Percentiles rank a stretch among this genome's conserved stretches.
Conservation (phyloP, 2,797 vertebrate genomes). For the Poeciliopsis gracilis region DNA sequence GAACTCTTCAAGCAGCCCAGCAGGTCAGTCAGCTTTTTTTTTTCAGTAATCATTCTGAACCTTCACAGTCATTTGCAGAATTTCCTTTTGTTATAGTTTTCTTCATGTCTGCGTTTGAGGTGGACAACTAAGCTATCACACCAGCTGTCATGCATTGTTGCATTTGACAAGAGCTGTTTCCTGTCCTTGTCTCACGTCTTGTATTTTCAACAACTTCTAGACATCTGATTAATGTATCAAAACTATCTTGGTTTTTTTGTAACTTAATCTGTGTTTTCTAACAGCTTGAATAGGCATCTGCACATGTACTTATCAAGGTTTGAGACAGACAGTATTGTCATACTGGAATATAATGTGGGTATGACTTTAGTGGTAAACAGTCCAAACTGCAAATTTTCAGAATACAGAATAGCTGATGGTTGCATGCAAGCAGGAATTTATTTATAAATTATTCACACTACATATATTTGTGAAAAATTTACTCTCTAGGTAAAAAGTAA, state of each 20-base stretch:
- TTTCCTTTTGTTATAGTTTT: not conserved
- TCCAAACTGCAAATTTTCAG: not conserved
- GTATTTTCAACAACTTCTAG: not conserved
- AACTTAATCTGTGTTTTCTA: not conserved
- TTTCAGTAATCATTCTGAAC: not conserved
- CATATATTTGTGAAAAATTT: not conserved
- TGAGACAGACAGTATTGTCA: not conserved
- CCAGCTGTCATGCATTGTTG: constrained; percentile 10
- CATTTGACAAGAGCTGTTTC: not conserved
- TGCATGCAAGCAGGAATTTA: not conserved
- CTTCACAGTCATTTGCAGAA: not conserved
- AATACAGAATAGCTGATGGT: not conserved
- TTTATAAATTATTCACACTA: constrained; percentile 1
- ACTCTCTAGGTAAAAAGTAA: not conserved
- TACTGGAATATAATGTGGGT: not conserved
- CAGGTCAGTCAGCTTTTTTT: constrained; percentile 67
- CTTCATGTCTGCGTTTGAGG: not conserved
- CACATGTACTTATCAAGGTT: constrained; percentile 4
- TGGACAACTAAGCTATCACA: not conserved
- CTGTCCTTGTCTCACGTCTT: not conserved
- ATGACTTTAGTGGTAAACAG: not conserved
- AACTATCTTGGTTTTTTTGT: not conserved
- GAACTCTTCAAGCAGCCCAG: constrained; percentile 53
- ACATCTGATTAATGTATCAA: not conserved
- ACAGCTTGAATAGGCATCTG: not conserved